phyloP scores from a whole-genome alignment of 1,140 invertebrate species.

The Platyscapa corneri region DNA sequence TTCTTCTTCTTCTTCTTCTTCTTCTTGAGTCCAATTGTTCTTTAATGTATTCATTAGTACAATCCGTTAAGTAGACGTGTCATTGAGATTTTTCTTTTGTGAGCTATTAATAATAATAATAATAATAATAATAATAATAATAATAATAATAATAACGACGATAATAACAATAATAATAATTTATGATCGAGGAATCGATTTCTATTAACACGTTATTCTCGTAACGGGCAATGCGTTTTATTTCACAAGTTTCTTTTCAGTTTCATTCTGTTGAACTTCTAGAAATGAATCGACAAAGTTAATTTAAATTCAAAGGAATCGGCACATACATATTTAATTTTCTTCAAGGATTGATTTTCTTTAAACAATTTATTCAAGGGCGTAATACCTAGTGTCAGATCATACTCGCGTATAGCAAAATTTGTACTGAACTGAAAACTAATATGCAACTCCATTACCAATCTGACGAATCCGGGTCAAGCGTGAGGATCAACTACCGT shows the following conservation, averaged over 20 bases:
- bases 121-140: too few species aligned
- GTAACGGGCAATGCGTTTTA: background rate
- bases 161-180: conserved; percentile 40
- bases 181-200: conserved; percentile 39
- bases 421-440: background rate
- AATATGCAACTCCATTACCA: conserved; percentile 14
- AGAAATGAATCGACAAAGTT: too few species aligned
- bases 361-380: background rate
- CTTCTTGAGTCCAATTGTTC: conserved; percentile 41
- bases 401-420: background rate
- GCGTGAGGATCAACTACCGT: background rate
- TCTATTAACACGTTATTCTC: background rate
- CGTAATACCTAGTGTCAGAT: background rate
- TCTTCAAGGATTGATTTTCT: background rate
- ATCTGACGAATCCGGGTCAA: conserved; percentile 22
- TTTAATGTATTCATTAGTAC: conserved; percentile 48
- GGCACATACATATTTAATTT: background rate
- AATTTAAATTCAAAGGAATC: background rate
- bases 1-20: background rate
- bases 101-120: conserved; percentile 42
- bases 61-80: conserved; percentile 29
- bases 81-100: conserved; percentile 38
- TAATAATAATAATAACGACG: conserved; percentile 43
- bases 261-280: background rate
- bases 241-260: background rate